Base-by-base conservation (phyloP, 35 echinoderm and acorn worm species). In the Apostichopus japonicus region DNA sequence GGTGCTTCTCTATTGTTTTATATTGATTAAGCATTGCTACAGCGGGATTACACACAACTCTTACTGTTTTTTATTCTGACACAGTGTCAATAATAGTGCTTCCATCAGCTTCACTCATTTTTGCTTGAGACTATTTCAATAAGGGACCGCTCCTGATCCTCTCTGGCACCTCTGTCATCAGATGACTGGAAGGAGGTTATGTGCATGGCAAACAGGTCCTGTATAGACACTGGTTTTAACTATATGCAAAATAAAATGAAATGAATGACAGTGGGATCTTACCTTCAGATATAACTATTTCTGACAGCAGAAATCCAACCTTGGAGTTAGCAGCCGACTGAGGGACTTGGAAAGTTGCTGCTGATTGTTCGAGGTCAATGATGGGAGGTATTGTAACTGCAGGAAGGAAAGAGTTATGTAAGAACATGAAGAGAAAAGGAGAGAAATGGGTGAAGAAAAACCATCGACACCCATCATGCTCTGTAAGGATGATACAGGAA, bases 281-380 rank as follows among this genome's bases (percentile, higher is more conserved):
- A 99, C 97, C 93, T 79, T 99, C 97, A 90, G 92, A 78, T 1
- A 99, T 77, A 14, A 79, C n/a, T 23, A 90, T 92, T 16, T 79
- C 97, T 24, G 77, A 63, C 86, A 77, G 24, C n/a, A 92, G 92
- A 78, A 99, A 96, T 25, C 97, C 97, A 61, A 99, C 95, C n/a
- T 83, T 52, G 86, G 97, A 99, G 65, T 99, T 99, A 44, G 97
- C 97, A n/a, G 92, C 95, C 65, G 96, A 93, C 63, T 99, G 91
- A 63, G 97, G 95, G 10, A 99, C 95, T 76, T 86, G 78, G 80
- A 99, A 81, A 55, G 67, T 88, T 25, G 97, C 97, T 23, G 87
- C 92, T 17, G 92, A 87, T 16, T 17, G 58, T 55, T 76, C 75
- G 23, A 73, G 81, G 51, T 96, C 84, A 17, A 99, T 87, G 23